Conservation (phyloP, 2,113 vertebrate genomes). For the Neotragus pygmaeus region DNA sequence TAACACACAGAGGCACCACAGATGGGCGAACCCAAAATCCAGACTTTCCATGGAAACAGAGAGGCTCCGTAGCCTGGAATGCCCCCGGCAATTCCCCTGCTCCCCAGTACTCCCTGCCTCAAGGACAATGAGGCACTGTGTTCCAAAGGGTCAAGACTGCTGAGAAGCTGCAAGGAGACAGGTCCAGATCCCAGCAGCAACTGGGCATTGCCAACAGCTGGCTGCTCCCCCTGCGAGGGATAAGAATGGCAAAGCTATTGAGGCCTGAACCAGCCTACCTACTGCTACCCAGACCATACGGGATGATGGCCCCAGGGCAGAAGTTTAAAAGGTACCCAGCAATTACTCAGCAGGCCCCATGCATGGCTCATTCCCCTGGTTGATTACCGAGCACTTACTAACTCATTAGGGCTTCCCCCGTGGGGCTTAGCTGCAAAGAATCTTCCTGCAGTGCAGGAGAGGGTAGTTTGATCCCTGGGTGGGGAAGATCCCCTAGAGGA, state of each 20-base stretch:
- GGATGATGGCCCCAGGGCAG: neutral
- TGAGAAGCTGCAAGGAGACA: conserved; percentile 76
- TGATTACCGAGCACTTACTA: neutral
- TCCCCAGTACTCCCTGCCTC: conserved; percentile 41
- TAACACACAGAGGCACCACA: conserved; percentile 77
- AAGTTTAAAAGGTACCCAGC: conserved; percentile 44
- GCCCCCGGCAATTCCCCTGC: conserved; percentile 77
- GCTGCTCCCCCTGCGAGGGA: conserved; percentile 18
- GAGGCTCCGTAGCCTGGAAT: conserved; percentile 62
- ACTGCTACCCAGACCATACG: neutral
- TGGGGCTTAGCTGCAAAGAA: neutral
- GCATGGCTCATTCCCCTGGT: neutral
- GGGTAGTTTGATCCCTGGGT: neutral
- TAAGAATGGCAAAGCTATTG: conserved; percentile 38
- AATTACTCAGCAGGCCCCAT: neutral
- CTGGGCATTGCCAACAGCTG: conserved; percentile 60
- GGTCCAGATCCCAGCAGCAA: conserved; percentile 69
- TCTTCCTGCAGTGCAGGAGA: neutral
- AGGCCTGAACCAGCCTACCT: conserved; percentile 24
- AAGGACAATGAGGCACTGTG: conserved; percentile 82
- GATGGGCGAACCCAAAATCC: conserved; percentile 60
- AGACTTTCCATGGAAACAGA: conserved; percentile 76
- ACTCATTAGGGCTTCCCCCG: neutral
- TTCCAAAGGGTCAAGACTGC: conserved; percentile 74
- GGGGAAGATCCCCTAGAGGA: neutral